phyloP scores from a whole-genome alignment of 2,888 invertebrate genomes.

The Rotaria macrura region DNA sequence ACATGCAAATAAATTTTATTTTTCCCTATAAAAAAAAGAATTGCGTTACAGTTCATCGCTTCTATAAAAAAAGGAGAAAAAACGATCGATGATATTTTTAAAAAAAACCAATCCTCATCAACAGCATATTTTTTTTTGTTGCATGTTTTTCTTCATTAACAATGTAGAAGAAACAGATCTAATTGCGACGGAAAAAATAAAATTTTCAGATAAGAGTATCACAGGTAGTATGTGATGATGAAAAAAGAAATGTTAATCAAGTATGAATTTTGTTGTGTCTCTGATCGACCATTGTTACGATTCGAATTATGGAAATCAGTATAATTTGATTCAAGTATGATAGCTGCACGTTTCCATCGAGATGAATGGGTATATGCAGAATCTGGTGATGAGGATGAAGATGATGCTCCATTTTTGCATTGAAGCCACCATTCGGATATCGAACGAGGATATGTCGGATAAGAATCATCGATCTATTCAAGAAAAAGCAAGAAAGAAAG shows the following conservation, averaged over 20 bases:
- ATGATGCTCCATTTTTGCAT: background rate
- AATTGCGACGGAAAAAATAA: background rate
- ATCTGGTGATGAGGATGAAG: background rate
- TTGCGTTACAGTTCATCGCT: background rate
- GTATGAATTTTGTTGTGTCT: background rate
- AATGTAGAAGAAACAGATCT: background rate
- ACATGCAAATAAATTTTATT: background rate
- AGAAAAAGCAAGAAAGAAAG: too few species aligned
- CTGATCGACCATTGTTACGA: background rate
- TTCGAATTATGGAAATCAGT: background rate
- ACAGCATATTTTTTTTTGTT: background rate
- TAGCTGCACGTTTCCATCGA: background rate
- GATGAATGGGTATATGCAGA: background rate
- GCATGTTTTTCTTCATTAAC: background rate
- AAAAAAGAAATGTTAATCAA: background rate
- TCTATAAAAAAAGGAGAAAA: background rate
- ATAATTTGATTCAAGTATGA: background rate
- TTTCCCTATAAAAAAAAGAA: background rate
- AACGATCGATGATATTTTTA: background rate
- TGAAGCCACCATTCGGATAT: conserved; percentile 31
- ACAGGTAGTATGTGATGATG: conserved; percentile 3
- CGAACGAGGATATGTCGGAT: conserved; percentile 27
- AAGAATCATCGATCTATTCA: conserved; percentile 25
- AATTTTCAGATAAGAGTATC: background rate
- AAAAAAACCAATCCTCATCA: background rate